Evolutionary conservation across 2,888 invertebrate genomes (phyloP).

Genomic region (Gastracanthus pulcherrimus): DNA sequence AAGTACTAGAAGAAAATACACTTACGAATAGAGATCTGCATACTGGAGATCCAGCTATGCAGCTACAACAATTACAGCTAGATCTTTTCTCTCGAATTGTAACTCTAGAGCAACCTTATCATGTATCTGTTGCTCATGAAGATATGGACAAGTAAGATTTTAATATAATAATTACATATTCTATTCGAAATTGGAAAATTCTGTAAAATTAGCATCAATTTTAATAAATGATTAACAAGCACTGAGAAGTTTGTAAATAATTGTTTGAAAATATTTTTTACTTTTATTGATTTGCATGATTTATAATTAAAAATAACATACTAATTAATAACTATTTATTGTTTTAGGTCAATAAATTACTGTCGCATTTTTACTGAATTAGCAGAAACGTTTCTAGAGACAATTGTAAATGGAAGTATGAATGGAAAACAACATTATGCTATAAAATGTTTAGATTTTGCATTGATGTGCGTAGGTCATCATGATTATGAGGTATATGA

Average conservation of each 20-base stretch:
- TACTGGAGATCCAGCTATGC: conserved; percentile 78
- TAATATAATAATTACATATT: conserved; percentile 22
- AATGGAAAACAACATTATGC: conserved; percentile 86
- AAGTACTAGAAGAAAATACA: conserved; percentile 85
- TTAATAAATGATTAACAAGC: too few relatives aligned
- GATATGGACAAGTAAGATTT: conserved; percentile 89
- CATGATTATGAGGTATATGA: conserved; percentile 96
- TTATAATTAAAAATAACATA: neutral
- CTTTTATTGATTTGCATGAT: too few relatives aligned
- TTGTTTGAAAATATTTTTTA: too few relatives aligned
- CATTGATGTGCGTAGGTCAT: conserved; percentile 95
- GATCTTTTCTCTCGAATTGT: conserved; percentile 90
- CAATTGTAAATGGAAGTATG: conserved; percentile 84
- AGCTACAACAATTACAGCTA: conserved; percentile 85
- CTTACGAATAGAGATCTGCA: conserved; percentile 74
- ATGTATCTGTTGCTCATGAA: conserved; percentile 94
- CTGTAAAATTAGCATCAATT: too few relatives aligned
- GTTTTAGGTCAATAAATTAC: conserved; percentile 88
- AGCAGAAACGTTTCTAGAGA: conserved; percentile 93
- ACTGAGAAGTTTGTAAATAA: too few relatives aligned
- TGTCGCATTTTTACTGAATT: conserved; percentile 96
- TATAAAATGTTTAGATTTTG: conserved; percentile 91
- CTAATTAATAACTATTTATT: neutral
- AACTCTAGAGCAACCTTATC: conserved; percentile 90
- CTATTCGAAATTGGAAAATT: too few relatives aligned